Conservation (phyloP, 1,140 invertebrate species). For the Gryon sp. region DNA sequence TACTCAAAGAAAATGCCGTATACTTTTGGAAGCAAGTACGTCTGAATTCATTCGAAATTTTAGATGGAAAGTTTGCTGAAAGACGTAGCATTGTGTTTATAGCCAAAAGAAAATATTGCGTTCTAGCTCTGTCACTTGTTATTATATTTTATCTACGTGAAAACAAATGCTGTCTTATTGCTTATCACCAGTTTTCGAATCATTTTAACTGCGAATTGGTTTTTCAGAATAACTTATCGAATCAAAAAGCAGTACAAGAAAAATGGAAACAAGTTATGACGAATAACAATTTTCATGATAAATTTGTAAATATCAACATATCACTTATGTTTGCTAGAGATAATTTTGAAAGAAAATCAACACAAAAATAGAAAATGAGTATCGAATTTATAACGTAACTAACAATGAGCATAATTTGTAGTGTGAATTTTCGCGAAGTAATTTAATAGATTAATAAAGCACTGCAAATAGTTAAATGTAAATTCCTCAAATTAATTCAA, state of each 20-base stretch:
- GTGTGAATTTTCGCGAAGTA: conserved; percentile 59
- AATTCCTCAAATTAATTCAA: conserved; percentile 64
- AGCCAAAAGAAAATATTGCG: conserved; percentile 59
- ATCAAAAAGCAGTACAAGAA: too few species aligned
- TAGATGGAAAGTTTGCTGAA: conserved; percentile 63
- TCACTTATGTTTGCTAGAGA: not conserved
- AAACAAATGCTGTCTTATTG: not conserved
- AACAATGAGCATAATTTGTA: conserved; percentile 50
- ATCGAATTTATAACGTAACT: conserved; percentile 21
- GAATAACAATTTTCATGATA: not conserved
- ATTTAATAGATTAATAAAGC: conserved; percentile 63
- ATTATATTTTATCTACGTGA: conserved; percentile 28
- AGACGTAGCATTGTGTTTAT: conserved; percentile 56
- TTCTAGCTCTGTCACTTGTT: conserved; percentile 34
- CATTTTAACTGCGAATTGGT: not conserved
- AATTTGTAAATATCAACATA: not conserved
- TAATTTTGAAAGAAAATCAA: not conserved
- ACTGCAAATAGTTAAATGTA: conserved; percentile 64
- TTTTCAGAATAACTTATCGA: too few species aligned
- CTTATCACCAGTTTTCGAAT: not conserved
- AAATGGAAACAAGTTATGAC: too few species aligned
- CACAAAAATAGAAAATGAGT: conserved; percentile 7
- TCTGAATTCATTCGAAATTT: conserved; percentile 66
- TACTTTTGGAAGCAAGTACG: conserved; percentile 57
- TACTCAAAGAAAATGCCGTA: conserved; percentile 63